Percentiles rank a stretch among this genome's conserved stretches.
phyloP scores from a whole-genome alignment of 2,113 vertebrate species.

The Gavialis gangeticus region DNA sequence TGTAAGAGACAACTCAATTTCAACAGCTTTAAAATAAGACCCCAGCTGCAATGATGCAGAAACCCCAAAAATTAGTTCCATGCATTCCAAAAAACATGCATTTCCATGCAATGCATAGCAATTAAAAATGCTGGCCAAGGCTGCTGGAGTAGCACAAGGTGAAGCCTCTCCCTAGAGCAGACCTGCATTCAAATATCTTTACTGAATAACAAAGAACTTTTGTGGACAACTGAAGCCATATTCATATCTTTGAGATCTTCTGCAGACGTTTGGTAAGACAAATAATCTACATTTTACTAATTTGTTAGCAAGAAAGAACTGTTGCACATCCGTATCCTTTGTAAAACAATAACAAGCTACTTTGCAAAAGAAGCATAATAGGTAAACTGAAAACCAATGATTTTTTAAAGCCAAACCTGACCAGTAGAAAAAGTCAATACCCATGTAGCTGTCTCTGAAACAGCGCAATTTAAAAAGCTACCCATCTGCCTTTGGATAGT shows the following conservation, averaged over 20 bases:
- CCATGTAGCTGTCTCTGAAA: background rate
- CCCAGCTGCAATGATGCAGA: background rate
- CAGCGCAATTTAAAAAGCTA: background rate
- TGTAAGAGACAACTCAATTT: background rate
- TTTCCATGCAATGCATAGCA: background rate
- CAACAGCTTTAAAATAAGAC: background rate
- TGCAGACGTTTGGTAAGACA: background rate
- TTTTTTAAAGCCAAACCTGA: background rate
- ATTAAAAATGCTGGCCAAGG: background rate
- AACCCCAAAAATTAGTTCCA: background rate
- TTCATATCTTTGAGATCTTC: background rate
- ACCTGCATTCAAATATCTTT: background rate
- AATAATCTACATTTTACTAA: background rate
- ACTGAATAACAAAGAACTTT: background rate
- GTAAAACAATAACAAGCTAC: background rate
- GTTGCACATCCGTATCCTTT: background rate
- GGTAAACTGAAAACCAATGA: background rate
- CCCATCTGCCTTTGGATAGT: background rate
- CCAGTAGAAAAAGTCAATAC: background rate
- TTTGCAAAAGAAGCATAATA: background rate
- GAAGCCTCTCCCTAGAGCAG: too few relatives aligned
- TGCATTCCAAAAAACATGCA: conserved; percentile 1
- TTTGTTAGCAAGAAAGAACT: background rate
- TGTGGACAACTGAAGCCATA: background rate
- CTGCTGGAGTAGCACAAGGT: too few relatives aligned